A percentile compares a stretch with the other conserved stretches of the same genome.
These are phyloP conservation scores for Apodemus agrarius DNA, from an alignment of 2,797 vertebrate genomes.

Conservation along the genomic window DNA sequence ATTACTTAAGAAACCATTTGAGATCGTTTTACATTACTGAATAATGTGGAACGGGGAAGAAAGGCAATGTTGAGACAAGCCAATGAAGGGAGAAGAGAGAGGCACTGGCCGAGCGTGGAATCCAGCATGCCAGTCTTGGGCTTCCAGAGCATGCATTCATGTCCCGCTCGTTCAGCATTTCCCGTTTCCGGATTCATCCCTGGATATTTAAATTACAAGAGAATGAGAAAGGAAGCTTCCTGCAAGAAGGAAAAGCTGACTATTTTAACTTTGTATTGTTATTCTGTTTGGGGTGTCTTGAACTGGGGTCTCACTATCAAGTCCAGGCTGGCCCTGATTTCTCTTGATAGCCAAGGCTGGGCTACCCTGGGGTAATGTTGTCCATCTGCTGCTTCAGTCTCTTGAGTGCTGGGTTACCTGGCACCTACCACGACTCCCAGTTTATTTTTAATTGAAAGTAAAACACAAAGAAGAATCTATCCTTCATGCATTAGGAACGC, in stretches of 20 bases:
- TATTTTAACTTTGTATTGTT: neutral
- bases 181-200: slow-evolving; percentile 95
- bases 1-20: slow-evolving; percentile 78
- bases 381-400: slow-evolving; percentile 82
- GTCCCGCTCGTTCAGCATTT: slow-evolving; percentile 90
- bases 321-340: neutral
- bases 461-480: slow-evolving; percentile 86
- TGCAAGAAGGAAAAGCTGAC: slow-evolving; percentile 60
- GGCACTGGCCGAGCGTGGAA: slow-evolving; percentile 76
- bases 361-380: neutral
- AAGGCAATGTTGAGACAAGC: neutral
- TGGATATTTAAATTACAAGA: slow-evolving; percentile 84
- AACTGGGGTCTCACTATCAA: neutral
- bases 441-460: slow-evolving; percentile 83
- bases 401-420: neutral
- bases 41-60: neutral
- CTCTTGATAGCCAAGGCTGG: neutral
- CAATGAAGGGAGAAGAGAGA: slow-evolving; percentile 62
- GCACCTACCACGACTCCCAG: neutral
- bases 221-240: slow-evolving; percentile 83
- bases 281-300: neutral
- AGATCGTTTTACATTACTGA: slow-evolving; percentile 52
- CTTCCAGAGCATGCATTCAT: slow-evolving; percentile 84
- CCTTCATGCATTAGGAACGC: slow-evolving; percentile 67
- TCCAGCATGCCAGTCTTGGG: slow-evolving; percentile 69